phyloP scores from a whole-genome alignment of 2,113 vertebrate species.

The Phrynocephalus versicolor region DNA sequence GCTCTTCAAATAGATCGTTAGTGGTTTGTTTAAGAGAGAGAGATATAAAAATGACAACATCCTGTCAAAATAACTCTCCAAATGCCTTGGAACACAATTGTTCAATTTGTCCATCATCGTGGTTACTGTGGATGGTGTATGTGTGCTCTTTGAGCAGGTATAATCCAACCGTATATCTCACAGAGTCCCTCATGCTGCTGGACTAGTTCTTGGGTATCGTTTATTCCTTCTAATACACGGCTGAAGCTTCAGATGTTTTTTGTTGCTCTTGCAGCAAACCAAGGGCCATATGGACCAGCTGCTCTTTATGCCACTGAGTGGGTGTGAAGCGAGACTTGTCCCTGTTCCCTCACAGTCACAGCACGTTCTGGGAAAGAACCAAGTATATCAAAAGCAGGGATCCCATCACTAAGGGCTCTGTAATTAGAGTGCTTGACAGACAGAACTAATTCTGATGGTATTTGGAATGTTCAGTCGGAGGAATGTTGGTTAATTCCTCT shows the following conservation, averaged over 20 bases:
- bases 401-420: slow-evolving; percentile 2
- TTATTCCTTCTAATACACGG: background rate
- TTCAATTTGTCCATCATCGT: background rate
- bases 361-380: slow-evolving; percentile 44
- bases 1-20: no score
- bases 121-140: background rate
- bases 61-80: no score
- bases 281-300: slow-evolving; percentile 64
- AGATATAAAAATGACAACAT: no score
- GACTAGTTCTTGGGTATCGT: background rate
- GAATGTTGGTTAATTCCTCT: no score
- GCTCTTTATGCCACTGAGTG: slow-evolving; percentile 35
- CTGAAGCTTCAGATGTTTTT: background rate
- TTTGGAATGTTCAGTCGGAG: background rate
- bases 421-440: background rate
- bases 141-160: background rate
- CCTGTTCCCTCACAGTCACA: slow-evolving; percentile 29
- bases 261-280: slow-evolving; percentile 14
- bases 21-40: no score
- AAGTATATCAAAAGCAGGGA: slow-evolving; percentile 28
- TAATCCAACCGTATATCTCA: no score
- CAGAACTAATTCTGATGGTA: background rate
- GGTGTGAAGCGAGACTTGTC: slow-evolving; percentile 65
- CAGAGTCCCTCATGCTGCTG: background rate
- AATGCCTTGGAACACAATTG: no score